Conservation (phyloP, 2,888 invertebrate species). For the Panopea generosa region DNA sequence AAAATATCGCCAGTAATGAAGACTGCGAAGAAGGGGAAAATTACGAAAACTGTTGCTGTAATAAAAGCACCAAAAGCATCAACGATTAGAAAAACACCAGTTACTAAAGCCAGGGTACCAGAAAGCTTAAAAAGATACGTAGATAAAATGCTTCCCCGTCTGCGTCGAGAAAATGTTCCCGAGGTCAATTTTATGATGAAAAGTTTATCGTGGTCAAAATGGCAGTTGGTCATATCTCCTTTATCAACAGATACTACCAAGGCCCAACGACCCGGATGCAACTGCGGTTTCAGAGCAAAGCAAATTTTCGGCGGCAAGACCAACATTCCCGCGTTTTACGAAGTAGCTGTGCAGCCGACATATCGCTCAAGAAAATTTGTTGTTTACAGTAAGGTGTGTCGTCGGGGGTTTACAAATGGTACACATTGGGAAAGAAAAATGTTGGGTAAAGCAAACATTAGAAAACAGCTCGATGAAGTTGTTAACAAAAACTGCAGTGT, state of each 20-base stretch:
- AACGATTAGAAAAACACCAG: not conserved
- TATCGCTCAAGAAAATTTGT: conserved; percentile 55
- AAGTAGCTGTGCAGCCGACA: conserved; percentile 56
- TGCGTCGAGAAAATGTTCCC: conserved; percentile 62
- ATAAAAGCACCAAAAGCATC: conserved; percentile 13
- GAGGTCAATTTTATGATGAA: conserved; percentile 64
- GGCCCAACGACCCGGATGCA: conserved; percentile 46
- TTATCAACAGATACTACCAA: conserved; percentile 14
- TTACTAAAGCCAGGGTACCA: too few relatives aligned
- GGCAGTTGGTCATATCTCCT: conserved; percentile 60
- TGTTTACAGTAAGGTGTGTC: conserved; percentile 53
- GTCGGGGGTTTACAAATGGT: conserved; percentile 42
- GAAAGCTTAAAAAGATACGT: conserved; percentile 12
- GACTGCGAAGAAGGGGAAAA: conserved; percentile 3
- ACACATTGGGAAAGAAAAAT: conserved; percentile 63
- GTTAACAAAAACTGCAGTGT: conserved; percentile 55
- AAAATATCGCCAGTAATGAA: not conserved
- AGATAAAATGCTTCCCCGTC: conserved; percentile 36
- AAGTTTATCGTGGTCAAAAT: conserved; percentile 64
- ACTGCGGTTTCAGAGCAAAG: conserved; percentile 46
- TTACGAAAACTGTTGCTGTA: conserved; percentile 4
- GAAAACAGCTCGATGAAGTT: conserved; percentile 58
- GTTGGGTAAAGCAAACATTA: conserved; percentile 48
- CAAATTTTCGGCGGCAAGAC: conserved; percentile 57
- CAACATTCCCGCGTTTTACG: conserved; percentile 64